Base-by-base conservation (phyloP, 2,888 invertebrate species). In the Neelides folsomi region DNA sequence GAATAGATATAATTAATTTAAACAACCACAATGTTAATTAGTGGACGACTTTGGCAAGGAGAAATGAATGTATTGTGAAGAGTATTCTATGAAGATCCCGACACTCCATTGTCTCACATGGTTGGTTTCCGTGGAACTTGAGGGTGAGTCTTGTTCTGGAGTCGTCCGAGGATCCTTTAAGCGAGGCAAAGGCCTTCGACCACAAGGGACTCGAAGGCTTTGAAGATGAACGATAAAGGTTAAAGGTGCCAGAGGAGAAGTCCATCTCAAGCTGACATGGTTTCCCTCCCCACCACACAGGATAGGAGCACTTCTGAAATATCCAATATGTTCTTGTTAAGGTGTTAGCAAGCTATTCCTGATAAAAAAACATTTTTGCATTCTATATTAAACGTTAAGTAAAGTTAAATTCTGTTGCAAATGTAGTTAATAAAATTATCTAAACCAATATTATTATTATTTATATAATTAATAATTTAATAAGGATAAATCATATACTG, bases 251-350 rank as follows among this genome's bases (percentile, higher is more conserved):
- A 16, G 53, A 41, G 16, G 57, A 47, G 39, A 59, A 60, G 41
- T 61, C 61, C 49, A 63, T 40, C 27, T 63, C 63, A 36, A 61
- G 42, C 36, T 58, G 54, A 51, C 63, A 61, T 4, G 63, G 63
- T 50, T 62, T 63, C n/a, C 61, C 61, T 47, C 59, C 57, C 63
- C 63, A 63, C 63, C 63, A 63, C 9, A 63, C 63, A 15, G 57
- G 55, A 52, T 54, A 61, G 19, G 54, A 55, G 39, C 51, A 55
- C 53, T 56, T 59, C 59, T 59, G 51, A 8, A 47, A 46, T 43
- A 36, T n/a, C n/a, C n/a, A n/a, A n/a, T n/a, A n/a, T n/a, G n/a
- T n/a, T n/a, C n/a, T n/a, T n/a, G n/a, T n/a, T n/a, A n/a, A n/a
- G n/a, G n/a, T n/a, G n/a, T n/a, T n/a, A n/a, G n/a, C n/a, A n/a